These are phyloP conservation scores for Eptatretus burgeri DNA, from an alignment of 2,113 vertebrate species.

Conservation along the genomic window DNA sequence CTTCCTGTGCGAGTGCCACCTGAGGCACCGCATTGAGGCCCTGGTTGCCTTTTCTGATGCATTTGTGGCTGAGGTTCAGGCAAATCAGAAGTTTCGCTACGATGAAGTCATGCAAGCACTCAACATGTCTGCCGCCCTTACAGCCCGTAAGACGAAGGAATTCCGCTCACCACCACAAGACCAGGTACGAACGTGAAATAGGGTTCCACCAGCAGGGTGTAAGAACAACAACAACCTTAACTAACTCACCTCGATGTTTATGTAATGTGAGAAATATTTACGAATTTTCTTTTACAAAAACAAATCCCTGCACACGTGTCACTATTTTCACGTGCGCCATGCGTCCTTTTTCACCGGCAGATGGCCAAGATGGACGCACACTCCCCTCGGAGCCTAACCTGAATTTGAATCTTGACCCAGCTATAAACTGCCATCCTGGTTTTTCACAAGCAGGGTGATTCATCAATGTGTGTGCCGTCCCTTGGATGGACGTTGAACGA, in stretches of 20 bases:
- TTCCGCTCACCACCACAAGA: slow-evolving; percentile 86
- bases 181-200: slow-evolving; percentile 24
- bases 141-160: slow-evolving; percentile 75
- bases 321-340: neutral
- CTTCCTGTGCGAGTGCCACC: slow-evolving; percentile 90
- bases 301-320: neutral
- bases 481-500: no score
- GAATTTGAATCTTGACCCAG: no score
- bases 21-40: slow-evolving; percentile 68
- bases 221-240: no score
- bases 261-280: no score
- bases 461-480: no score
- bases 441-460: no score
- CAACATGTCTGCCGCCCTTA: slow-evolving; percentile 85
- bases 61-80: slow-evolving; percentile 69
- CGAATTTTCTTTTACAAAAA: neutral
- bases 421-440: no score
- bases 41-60: slow-evolving; percentile 70
- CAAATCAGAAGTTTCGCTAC: slow-evolving; percentile 82
- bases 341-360: no score
- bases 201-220: no score
- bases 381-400: no score
- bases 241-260: no score
- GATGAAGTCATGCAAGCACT: slow-evolving; percentile 77
- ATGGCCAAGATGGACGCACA: no score